These are phyloP conservation scores for Ophion obscuratus DNA, from an alignment of 2,888 invertebrate genomes.

Conservation along the genomic window DNA sequence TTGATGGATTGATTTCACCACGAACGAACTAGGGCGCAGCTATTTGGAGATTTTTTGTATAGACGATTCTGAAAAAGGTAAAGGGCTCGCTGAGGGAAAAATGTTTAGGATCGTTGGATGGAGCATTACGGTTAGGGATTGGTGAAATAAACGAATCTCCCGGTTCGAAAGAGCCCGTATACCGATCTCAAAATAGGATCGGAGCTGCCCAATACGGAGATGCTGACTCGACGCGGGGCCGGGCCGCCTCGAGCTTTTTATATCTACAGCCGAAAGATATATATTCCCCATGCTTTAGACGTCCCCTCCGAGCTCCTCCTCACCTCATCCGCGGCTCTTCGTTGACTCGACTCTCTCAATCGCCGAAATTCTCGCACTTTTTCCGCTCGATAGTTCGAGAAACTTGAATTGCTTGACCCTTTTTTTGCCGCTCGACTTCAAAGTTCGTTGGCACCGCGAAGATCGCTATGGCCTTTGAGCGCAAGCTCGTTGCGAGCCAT, in stretches of 20 bases:
- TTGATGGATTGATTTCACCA: background rate
- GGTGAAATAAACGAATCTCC: conserved; percentile 30
- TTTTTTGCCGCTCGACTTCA: background rate
- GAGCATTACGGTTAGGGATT: conserved; percentile 39
- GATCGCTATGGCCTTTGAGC: no score
- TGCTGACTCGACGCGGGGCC: conserved; percentile 74
- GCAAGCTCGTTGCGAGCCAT: background rate
- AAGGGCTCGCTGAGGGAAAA: background rate
- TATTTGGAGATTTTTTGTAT: background rate
- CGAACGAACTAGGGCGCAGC: background rate
- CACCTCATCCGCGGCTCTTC: conserved; percentile 16
- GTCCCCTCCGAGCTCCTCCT: conserved; percentile 48
- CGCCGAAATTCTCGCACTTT: background rate
- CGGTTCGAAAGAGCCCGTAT: conserved; percentile 73
- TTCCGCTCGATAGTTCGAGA: background rate
- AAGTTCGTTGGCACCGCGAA: background rate
- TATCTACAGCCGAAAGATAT: conserved; percentile 66
- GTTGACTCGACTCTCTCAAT: background rate
- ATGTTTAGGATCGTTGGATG: conserved; percentile 27
- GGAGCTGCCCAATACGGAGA: conserved; percentile 80
- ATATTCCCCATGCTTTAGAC: conserved; percentile 16
- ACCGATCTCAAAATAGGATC: conserved; percentile 82
- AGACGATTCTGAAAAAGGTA: background rate
- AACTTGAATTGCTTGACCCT: background rate
- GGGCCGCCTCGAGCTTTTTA: conserved; percentile 75